Conservation (phyloP, 2,113 vertebrate species). For the Neogobius melanostomus region DNA sequence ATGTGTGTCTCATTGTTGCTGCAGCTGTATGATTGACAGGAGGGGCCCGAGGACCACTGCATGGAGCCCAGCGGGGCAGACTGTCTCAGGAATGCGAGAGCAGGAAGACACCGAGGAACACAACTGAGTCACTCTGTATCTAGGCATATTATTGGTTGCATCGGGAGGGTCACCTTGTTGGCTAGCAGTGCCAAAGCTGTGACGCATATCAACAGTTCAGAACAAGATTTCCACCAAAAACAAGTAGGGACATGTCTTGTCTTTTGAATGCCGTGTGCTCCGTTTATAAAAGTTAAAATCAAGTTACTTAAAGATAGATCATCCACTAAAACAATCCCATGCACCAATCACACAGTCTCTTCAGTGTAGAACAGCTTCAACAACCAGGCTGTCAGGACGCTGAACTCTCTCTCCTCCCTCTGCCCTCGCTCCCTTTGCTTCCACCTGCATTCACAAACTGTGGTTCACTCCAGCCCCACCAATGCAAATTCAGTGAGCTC, state of each 20-base stretch:
- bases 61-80: slow-evolving; percentile 16
- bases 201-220: not conserved
- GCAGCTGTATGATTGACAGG: slow-evolving; percentile 29
- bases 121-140: not conserved
- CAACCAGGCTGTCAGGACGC: too few species aligned
- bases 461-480: too few species aligned
- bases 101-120: not conserved
- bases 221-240: not conserved
- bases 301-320: not conserved
- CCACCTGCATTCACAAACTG: too few species aligned
- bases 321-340: not conserved
- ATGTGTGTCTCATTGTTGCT: slow-evolving; percentile 33
- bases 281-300: slow-evolving; percentile 1
- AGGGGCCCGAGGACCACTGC: slow-evolving; percentile 54
- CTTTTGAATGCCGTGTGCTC: not conserved
- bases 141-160: not conserved
- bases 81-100: slow-evolving; percentile 15
- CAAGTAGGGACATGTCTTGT: slow-evolving; percentile 8
- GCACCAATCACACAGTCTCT: too few species aligned
- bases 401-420: too few species aligned
- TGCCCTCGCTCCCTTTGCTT: too few species aligned
- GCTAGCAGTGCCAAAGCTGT: not conserved
- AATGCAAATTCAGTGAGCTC: too few species aligned
- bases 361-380: too few species aligned
- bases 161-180: not conserved